Evolutionary conservation across 2,113 vertebrate genomes (phyloP).

Genomic region (Rostratula benghalensis): DNA sequence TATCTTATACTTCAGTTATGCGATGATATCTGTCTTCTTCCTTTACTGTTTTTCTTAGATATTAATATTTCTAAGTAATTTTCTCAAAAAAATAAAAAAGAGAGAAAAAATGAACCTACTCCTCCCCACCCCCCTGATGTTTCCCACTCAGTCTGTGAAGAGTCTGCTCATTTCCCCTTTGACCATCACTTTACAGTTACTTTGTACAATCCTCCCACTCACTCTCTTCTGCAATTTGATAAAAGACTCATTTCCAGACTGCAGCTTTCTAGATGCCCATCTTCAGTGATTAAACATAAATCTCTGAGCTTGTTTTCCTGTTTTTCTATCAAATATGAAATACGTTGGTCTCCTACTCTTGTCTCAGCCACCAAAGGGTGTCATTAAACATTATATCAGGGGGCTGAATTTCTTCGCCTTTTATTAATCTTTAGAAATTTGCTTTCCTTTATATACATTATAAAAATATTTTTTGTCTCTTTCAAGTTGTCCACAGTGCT

Average conservation of each 20-base stretch:
- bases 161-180: background rate
- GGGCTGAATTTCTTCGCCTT: slow-evolving; percentile 12
- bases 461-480: background rate
- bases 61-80: slow-evolving; percentile 40
- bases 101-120: fast-evolving
- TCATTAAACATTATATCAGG: background rate
- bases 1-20: slow-evolving; percentile 27
- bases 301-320: background rate
- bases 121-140: background rate
- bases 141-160: background rate
- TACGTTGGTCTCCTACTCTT: background rate
- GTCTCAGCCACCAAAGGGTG: background rate
- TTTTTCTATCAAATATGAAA: background rate
- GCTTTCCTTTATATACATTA: background rate
- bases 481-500: background rate
- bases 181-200: slow-evolving; percentile 5
- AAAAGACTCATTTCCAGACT: slow-evolving; percentile 16
- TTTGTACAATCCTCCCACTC: slow-evolving; percentile 36
- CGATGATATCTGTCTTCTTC: slow-evolving; percentile 49
- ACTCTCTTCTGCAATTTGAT: slow-evolving; percentile 11
- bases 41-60: slow-evolving; percentile 50
- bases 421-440: background rate
- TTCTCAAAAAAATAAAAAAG: background rate
- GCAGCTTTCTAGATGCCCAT: background rate
- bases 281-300: background rate